Evolutionary conservation across 2,888 invertebrate genomes (phyloP), one percentile per base, ranked within the genome.

Genomic region (Scrobipalpa atriplicella): DNA sequence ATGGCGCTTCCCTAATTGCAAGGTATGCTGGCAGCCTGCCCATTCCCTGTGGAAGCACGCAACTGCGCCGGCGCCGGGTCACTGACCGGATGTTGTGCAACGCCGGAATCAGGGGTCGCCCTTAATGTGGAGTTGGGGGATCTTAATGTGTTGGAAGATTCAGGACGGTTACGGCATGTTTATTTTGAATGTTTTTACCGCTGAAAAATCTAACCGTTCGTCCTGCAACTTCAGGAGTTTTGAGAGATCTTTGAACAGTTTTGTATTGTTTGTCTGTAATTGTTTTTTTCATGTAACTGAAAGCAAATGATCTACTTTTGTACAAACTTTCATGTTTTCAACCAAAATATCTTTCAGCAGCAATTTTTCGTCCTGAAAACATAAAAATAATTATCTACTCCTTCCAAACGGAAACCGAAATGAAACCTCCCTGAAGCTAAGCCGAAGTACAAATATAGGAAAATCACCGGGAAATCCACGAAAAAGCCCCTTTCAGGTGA

Each of bases 51-150:
- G 29, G 29, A 3, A 29, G 29, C 29, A 2, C 5, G 29, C 29
- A 5, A 29, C 29, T 29, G 29, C 29, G 29, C 29, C 29, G 29
- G 29, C 7, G 62, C 21, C 41, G 62, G 61, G 62, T 43, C 62
- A 41, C 43, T 62, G 62, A 62, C 62, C 58, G 58, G 62, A 43
- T 19, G 43, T 62, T 62, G 39, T 18, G 62, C 41, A 62, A 62
- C 16, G 41, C 39, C 16, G 13, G 58, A 11, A n/a, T 11, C 16
- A 38, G 29, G 29, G 58, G 36, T 29, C n/a, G 18, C 19, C 62
- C 62, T 29, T 56, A 56, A 56, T 56, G 29, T 29, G 29, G 29
- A 56, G 56, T 18, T 54, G 8, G 8, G 52, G 13, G 56, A 56
- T 36, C 29, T 41, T n/a, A 38, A 29, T 29, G n/a, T 11, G n/a